Base-by-base conservation (phyloP, 2,888 invertebrate genomes). In the Yponomeuta plumbellus region DNA sequence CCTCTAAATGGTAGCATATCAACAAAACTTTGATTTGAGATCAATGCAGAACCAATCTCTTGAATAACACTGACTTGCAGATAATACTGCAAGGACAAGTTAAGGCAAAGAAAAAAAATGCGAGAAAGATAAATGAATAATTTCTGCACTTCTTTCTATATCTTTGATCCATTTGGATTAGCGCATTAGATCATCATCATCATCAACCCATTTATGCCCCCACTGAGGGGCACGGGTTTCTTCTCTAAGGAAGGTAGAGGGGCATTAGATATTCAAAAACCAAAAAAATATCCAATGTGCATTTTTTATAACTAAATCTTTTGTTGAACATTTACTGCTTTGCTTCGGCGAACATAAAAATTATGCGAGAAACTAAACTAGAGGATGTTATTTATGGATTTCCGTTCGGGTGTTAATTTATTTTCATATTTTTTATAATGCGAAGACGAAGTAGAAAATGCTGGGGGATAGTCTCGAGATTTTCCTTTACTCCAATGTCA, bases 331-430 rank as follows among this genome's bases (percentile, higher is more conserved):
- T 76, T 76, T 75, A 76, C 74, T 73, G 44, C 44, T 52, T 17
- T 17, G 44, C 44, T 52, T 52, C 71, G 78, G 64, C 57, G 64
- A 61, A 64, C n/a, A 57, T 66, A 68, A 68, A 69, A 68, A 70
- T 72, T 71, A 78, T 74, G 72, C 77, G 76, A 76, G 77, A 80
- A 77, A 52, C 44, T 52, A 52, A 8, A 17, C 80, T 78, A 78
- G 21, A 58, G 77, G 71, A 71, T 71, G 72, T 78, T 80, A 85
- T 84, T 84, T 84, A 84, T 83, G 74, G 71, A 77, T 76, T 78
- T 79, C 77, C 76, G 76, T 77, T 79, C 70, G 71, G 70, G 67
- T 66, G 73, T 75, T 75, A 76, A 76, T 83, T 80, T 80, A 79
- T 81, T 79, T 81, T 78, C 75, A 79, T 80, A 78, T 81, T 79